Evolutionary conservation across 2,888 invertebrate genomes (phyloP).

Genomic region (Ferdinandea cuprea): DNA sequence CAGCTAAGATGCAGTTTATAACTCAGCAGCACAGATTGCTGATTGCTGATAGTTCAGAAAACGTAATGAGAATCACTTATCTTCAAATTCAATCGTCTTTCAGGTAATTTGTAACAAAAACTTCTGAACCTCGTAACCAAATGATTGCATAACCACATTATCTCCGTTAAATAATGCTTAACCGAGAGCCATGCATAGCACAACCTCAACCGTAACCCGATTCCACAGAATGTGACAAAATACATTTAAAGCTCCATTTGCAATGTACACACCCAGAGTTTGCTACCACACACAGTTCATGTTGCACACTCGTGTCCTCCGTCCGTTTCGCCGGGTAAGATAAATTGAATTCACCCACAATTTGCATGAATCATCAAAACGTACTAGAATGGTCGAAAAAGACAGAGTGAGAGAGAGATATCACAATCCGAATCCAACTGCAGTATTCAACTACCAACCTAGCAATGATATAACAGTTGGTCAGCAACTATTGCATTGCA

Average conservation of each 20-base stretch:
- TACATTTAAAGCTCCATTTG: slow-evolving; percentile 24
- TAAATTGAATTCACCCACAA: slow-evolving; percentile 38
- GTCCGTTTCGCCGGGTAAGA: slow-evolving; percentile 3
- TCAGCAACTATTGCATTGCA: slow-evolving; percentile 9
- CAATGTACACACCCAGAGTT: slow-evolving; percentile 11
- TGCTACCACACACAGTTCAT: not conserved
- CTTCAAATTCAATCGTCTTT: slow-evolving; percentile 17
- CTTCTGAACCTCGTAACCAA: not conserved
- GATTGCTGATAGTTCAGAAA: not conserved
- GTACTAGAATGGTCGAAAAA: not conserved
- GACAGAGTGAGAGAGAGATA: too few relatives aligned
- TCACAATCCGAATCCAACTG: not conserved
- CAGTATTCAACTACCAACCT: slow-evolving; percentile 3
- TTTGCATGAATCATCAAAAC: slow-evolving; percentile 23
- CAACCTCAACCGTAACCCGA: slow-evolving; percentile 3
- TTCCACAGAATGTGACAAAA: slow-evolving; percentile 14
- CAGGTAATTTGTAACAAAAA: not conserved
- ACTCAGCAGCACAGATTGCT: not conserved
- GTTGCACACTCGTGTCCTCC: not conserved
- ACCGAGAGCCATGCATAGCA: too few relatives aligned
- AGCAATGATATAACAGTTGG: slow-evolving; percentile 20
- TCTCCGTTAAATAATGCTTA: slow-evolving; percentile 14
- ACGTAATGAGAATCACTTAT: slow-evolving; percentile 2
- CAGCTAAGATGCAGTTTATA: too few relatives aligned
- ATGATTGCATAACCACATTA: slow-evolving; percentile 24